Evolutionary conservation across 1,140 invertebrate species (phyloP), one percentile per base, ranked within the genome.

Genomic region (Cyclina sinensis): DNA sequence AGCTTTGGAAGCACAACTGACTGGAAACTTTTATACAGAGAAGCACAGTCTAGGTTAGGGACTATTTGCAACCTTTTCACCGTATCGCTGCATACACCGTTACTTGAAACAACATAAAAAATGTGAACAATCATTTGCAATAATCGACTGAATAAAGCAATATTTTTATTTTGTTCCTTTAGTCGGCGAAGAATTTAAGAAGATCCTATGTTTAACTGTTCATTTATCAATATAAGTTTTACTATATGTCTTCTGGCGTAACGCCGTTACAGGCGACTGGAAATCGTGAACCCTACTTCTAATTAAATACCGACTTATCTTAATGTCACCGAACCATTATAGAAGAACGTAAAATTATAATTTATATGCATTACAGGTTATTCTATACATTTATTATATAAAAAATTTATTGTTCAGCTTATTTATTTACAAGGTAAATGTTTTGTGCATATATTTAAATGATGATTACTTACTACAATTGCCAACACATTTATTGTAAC

Each of bases 11-110:
- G 70, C 65, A 48, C 73, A 89, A 0, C 39, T 32, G 18, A 84
- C 59, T n/a, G 43, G 35, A 48, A 78, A 54, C 11, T 79, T 21
- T 7, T 68, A 30, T 37, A 73, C 21, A 82, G 62, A 0, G 18
- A 21, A 2, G 39, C 18, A 24, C 57, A 89, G n/a, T 79, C 46
- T 14, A 51, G 70, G 24, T 16, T 39, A 18, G 68, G 73, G 9
- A 83, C 51, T 30, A 83, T 83, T 30, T 70, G n/a, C 51, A 35
- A 43, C 27, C 73, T 24, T n/a, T 76, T 76, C 4, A 48, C 24
- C 0, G 0, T 48, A 12, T 48, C 73, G 27, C 73, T 51, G 7
- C 37, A 43, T 30, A 27, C n/a, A 76, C 73, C 43, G 43, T 76
- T 43, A 27, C 37, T 46, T 0, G 51, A 7, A 76, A 76, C 43